Base-by-base conservation (phyloP, 2,888 invertebrate species). In the Mimas tiliae region DNA sequence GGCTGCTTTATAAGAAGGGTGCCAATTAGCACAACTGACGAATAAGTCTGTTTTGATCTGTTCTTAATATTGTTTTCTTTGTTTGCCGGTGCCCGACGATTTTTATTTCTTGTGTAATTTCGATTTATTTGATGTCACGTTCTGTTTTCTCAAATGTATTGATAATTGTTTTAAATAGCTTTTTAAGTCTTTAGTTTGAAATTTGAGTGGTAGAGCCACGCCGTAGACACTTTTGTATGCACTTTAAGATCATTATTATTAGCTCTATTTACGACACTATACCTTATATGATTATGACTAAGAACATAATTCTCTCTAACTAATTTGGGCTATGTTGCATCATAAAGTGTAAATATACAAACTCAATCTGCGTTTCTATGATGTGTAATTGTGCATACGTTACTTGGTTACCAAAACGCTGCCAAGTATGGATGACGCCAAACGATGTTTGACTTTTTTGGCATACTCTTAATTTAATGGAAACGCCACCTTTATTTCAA, bases 1-100 rank as follows among this genome's bases (percentile, higher is more conserved):
- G 42, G 38, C 42, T 58, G 58, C 58, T 42, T 58, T 58, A 42
- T 58, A 58, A 58, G 58, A 58, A 38, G 58, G 63, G 52, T 55
- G 64, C 64, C 64, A 64, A 64, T 53, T 64, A 64, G 64, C 52
- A 64, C 64, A 64, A 27, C 38, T 42, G 53, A 47, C 53, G 53
- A 21, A 64, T 64, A 53, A 21, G 38, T 58, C 58, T 58, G 38
- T 58, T 58, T 58, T 58, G 58, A 42, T 42, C 58, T 58, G 58
- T 42, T 38, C 58, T 12, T 19, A 58, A 33, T 64, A 53, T 53
- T 47, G 33, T 33, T 45, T 64, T 16, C 16, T 64, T 33, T 55
- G 45, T 55, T 47, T 45, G 19, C n/a, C 27, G 27, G 16, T 34
- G 55, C n/a, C 55, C 12, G 42, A 58, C 58, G 19, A 4, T 55